Evolutionary conservation across 1,140 invertebrate genomes (phyloP), one percentile per base, ranked within the genome.

Genomic region (Scaptomyza graminum): DNA sequence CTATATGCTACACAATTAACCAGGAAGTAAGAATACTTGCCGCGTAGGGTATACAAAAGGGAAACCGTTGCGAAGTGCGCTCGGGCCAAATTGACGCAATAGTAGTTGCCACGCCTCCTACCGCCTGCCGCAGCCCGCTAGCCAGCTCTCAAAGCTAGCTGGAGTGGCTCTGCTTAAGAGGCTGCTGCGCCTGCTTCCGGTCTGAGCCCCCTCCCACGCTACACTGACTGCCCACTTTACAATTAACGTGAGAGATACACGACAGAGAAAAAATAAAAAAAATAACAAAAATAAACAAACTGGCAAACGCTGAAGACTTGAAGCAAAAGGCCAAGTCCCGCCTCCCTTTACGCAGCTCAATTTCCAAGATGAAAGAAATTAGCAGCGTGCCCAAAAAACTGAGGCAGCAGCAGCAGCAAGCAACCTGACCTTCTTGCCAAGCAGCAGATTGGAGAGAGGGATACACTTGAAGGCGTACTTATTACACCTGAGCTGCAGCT

Each of bases 401-500:
- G 5, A 31, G 28, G 28, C 28, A 31, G 28, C 28, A 31, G 28
- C 28, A 31, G 28, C 28, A 69, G 28, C 13, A n/a, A 57, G 8
- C 50, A 56, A 65, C 70, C 64, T 68, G 51, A 69, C 70, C 65
- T 69, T 39, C 31, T 34, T 34, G 31, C 8, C 49, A 37, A 41
- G 43, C 18, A 22, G 18, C 18, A 22, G 37, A 54, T 44, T 44
- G 44, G 52, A 34, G 57, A 39, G 43, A 66, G 65, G 51, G 56
- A 66, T 66, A 44, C 79, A 88, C 82, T 87, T 87, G 60, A 87
- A 82, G 78, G 78, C 61, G 61, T 72, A 87, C 82, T 87, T 87
- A 87, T 87, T 87, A 87, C 82, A 87, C 82, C 82, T 87, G 82
- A 87, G 82, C 83, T 87, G 82, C 82, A 88, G 78, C 83, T 87